These are phyloP conservation scores for Hydrolagus colliei DNA, from an alignment of 2,797 vertebrate species.

Conservation along the genomic window DNA sequence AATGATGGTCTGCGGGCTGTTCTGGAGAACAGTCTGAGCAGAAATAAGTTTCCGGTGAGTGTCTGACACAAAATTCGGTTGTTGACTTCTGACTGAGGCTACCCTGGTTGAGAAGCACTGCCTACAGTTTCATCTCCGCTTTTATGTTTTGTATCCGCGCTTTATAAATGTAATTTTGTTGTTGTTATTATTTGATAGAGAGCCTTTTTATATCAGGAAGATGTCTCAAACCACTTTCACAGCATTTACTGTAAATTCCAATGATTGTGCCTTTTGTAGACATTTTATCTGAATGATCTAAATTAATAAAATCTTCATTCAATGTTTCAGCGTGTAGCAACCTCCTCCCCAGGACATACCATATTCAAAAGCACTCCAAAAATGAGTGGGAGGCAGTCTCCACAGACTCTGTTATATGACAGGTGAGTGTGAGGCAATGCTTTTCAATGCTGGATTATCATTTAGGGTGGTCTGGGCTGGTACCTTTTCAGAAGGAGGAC, in stretches of 20 bases:
- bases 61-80: too few relatives aligned
- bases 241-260: background rate
- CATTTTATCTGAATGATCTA: background rate
- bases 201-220: too few relatives aligned
- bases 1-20: conserved; percentile 78
- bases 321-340: conserved; percentile 60
- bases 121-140: too few relatives aligned
- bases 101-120: background rate
- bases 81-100: background rate
- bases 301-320: conserved; percentile 27
- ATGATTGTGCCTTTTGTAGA: background rate
- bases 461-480: background rate
- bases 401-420: conserved; percentile 60
- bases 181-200: too few relatives aligned
- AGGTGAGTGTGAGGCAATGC: conserved; percentile 55
- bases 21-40: conserved; percentile 74
- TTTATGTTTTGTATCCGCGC: background rate
- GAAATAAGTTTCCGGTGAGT: conserved; percentile 62
- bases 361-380: conserved; percentile 67
- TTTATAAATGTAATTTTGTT: too few relatives aligned
- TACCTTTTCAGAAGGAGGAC: conserved; percentile 4
- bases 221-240: too few relatives aligned
- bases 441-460: background rate
- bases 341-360: conserved; percentile 60
- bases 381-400: conserved; percentile 62